Base-by-base conservation (phyloP, 2,888 invertebrate species). In the Cerastis leucographa region DNA sequence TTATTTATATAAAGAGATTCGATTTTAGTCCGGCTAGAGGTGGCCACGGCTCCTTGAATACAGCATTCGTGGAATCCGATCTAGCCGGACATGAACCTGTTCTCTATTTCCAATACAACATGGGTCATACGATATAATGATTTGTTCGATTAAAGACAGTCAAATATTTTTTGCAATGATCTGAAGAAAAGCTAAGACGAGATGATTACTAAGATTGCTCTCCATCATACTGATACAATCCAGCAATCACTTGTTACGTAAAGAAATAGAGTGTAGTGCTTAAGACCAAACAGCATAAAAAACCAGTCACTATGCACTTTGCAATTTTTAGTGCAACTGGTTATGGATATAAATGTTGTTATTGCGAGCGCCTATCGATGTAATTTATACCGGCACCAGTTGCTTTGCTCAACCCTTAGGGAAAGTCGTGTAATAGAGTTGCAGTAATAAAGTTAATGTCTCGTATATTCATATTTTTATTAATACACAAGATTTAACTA, bases 271-370 rank as follows among this genome's bases (percentile, higher is more conserved):
- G 74, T 65, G 64, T 64, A 64, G n/a, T 42, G 46, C n/a, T 71
- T 64, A 59, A 71, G 59, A 71, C 46, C 64, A 54, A 62, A 71
- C n/a, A 8, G 64, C 46, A 69, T 79, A 74, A 82, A 76, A 82
- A 82, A 74, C 71, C 68, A 59, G 82, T 82, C 68, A 49, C 40
- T 71, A 69, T 82, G 64, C 75, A 82, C 79, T 68, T 75, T 69
- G 79, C 78, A 79, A 71, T 75, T 82, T 80, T 82, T 79, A 79
- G 29, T 78, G 68, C 75, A 79, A 79, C 79, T 82, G 71, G 82
- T 82, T 82, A 78, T 72, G 51, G 77, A 81, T 78, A 74, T 66
- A 75, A 66, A 75, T 79, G 69, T 72, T 79, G 75, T 72, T 82
- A 82, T 75, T 79, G 65, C 71, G 61, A 68, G 64, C 71, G 49